Evolutionary conservation across 2,113 vertebrate genomes (phyloP).

Genomic region (Scomber japonicus): DNA sequence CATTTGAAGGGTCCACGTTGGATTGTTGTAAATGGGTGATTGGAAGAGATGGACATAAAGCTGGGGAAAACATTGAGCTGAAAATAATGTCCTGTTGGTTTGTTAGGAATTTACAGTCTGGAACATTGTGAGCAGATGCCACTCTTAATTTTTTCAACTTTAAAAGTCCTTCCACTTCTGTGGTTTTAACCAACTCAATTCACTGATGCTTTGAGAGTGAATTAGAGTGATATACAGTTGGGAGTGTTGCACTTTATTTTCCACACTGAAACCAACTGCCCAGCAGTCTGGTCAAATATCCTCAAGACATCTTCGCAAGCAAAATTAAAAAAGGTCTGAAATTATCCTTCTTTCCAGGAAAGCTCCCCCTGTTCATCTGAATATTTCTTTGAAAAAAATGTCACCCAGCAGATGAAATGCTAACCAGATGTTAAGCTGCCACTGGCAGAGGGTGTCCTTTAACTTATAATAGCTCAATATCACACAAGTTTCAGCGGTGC

Average conservation of each 20-base stretch:
- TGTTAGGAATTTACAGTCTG: conserved; percentile 48
- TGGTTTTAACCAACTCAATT: conserved; percentile 25
- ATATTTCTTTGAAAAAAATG: conserved; percentile 65
- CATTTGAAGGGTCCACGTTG: conserved; percentile 48
- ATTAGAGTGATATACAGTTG: conserved; percentile 10
- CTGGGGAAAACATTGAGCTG: conserved; percentile 58
- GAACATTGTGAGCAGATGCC: conserved; percentile 50
- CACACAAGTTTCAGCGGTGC: conserved; percentile 14
- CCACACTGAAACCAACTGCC: conserved; percentile 34
- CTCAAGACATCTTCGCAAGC: conserved; percentile 26
- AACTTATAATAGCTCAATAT: conserved; percentile 55
- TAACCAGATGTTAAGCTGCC: conserved; percentile 79
- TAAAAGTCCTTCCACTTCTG: conserved; percentile 37
- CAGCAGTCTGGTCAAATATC: conserved; percentile 37
- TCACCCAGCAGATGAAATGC: conserved; percentile 68
- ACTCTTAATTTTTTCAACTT: conserved; percentile 44
- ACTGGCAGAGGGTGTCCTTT: conserved; percentile 62
- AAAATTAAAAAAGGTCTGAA: conserved; percentile 46
- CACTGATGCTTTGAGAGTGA: conserved; percentile 6
- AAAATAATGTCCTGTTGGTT: conserved; percentile 50
- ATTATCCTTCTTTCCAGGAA: conserved; percentile 71
- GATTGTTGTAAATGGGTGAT: conserved; percentile 44
- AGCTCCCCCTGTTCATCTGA: conserved; percentile 37
- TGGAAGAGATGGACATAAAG: conserved; percentile 54
- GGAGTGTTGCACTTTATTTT: conserved; percentile 26